Base-by-base conservation (phyloP, 2,888 invertebrate species). In the Drosophila prostipennis region DNA sequence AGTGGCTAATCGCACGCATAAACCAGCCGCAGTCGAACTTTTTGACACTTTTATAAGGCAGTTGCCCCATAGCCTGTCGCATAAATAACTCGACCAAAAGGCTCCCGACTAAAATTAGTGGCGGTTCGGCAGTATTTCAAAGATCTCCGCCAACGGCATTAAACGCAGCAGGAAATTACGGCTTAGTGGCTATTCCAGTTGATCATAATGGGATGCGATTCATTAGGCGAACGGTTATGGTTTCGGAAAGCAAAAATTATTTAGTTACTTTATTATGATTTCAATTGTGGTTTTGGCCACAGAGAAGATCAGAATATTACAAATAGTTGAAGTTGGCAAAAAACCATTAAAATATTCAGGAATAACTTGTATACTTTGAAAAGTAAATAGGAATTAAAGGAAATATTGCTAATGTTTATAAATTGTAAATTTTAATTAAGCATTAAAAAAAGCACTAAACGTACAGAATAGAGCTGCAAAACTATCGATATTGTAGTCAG, bases 1-100 rank as follows among this genome's bases (percentile, higher is more conserved):
- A 16, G 37, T 53, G 45, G 43, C 53, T 77, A 85, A 76, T 79
- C 76, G 76, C 77, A 74, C 55, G 67, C 85, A 89, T 85, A 89
- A 86, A 89, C 72, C 77, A 61, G 57, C 58, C 56, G 53, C 54
- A 34, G 78, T 77, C 71, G 76, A 76, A 77, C 78, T 74, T 84
- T 87, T 78, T 89, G 87, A 87, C 89, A 87, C 79, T 87, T 89
- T 87, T 87, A 89, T 87, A 84, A 84, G 81, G 79, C 85, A 79
- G 74, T 79, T 87, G 75, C 76, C 72, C 76, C 53, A 76, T 76
- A 48, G 74, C 63, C 70, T 89, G 87, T 77, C 85, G 53, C 86
- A 85, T 85, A 85, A 87, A 89, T 84, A 81, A 81, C 78, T 89
- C 84, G 76, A 72, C 80, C 72, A 56, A 80, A 76, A 83, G 77